These are phyloP conservation scores for Crepidodera aurea DNA, from an alignment of 2,888 invertebrate genomes.

Conservation along the genomic window DNA sequence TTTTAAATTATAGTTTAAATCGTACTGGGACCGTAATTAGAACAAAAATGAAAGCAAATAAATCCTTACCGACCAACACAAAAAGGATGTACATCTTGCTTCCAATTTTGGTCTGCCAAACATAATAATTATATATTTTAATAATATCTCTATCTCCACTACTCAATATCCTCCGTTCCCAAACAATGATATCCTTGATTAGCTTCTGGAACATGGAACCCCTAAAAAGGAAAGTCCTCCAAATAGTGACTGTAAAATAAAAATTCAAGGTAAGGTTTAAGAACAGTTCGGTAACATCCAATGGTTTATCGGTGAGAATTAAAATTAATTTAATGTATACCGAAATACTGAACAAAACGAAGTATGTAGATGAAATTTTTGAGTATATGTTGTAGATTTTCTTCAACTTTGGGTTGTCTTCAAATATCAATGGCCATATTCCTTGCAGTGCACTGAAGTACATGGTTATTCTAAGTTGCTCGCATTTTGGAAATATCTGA, in stretches of 20 bases:
- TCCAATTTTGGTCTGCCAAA: slow-evolving; percentile 31
- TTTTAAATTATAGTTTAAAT: too few species aligned
- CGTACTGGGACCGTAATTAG: too few species aligned
- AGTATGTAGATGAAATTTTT: slow-evolving; percentile 21
- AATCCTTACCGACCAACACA: slow-evolving; percentile 34
- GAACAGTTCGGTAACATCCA: slow-evolving; percentile 33
- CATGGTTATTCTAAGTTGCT: slow-evolving; percentile 32
- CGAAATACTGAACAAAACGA: slow-evolving; percentile 24
- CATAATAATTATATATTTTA: slow-evolving; percentile 34
- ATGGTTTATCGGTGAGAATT: slow-evolving; percentile 19
- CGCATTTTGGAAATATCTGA: slow-evolving; percentile 34
- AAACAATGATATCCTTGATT: slow-evolving; percentile 37
- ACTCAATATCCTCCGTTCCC: slow-evolving; percentile 32
- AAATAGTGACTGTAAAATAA: slow-evolving; percentile 36
- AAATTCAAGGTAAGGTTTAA: slow-evolving; percentile 41
- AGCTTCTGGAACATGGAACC: slow-evolving; percentile 27
- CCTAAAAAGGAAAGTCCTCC: slow-evolving; percentile 38
- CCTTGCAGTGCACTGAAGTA: slow-evolving; percentile 29
- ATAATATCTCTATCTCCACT: slow-evolving; percentile 28
- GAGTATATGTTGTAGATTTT: slow-evolving; percentile 29
- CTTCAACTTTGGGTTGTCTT: slow-evolving; percentile 25
- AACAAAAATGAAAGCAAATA: too few species aligned
- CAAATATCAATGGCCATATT: slow-evolving; percentile 33
- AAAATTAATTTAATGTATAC: slow-evolving; percentile 29
- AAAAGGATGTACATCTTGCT: slow-evolving; percentile 34